Base-by-base conservation (phyloP, 2,797 vertebrate genomes). In the Onychomys arenicola region DNA sequence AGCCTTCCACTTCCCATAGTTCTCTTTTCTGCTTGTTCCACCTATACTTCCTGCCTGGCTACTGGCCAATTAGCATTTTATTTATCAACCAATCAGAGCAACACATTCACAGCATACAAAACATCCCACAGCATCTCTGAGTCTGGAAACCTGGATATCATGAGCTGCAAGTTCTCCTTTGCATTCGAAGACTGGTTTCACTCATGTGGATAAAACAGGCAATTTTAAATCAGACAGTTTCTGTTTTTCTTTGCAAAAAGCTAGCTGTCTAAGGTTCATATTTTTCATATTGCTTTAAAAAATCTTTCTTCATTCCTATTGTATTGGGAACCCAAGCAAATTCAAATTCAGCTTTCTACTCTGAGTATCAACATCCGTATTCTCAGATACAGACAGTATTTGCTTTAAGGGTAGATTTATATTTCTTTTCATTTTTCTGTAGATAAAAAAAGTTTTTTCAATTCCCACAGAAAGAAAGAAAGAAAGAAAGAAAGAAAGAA, bases 191-290 rank as follows among this genome's bases (percentile, higher is more conserved):
- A 55, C 17, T 29, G 85, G 2, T 67, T 3, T 83, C 46, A 91
- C 29, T 71, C 92, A 80, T 94, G 29, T 65, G 25, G 43, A 37
- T 27, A 27, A 34, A 73, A 27, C 73, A 25, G 32, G 21, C 6
- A 88, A 71, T 96, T 91, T 77, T 43, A 96, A 81, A 77, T 84
- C 46, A 61, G 34, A 86, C 4, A 11, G 14, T 55, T 55, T 71
- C 52, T 55, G 11, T 40, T 90, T 67, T 95, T 37, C 17, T 86
- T 88, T 67, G 5, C 87, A 78, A 93, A 93, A 91, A 82, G 34
- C 71, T 81, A 65, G 59, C 81, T 57, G 55, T 32, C 73, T 77
- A 49, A 86, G n/a, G 21, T 55, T 73, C 34, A 59, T 21, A 6
- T 16, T 83, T 83, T 76, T 63, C 6, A 17, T 40, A 11, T 34